Conservation (phyloP, 1,140 invertebrate species). For the Aporrectodea caliginosa region DNA sequence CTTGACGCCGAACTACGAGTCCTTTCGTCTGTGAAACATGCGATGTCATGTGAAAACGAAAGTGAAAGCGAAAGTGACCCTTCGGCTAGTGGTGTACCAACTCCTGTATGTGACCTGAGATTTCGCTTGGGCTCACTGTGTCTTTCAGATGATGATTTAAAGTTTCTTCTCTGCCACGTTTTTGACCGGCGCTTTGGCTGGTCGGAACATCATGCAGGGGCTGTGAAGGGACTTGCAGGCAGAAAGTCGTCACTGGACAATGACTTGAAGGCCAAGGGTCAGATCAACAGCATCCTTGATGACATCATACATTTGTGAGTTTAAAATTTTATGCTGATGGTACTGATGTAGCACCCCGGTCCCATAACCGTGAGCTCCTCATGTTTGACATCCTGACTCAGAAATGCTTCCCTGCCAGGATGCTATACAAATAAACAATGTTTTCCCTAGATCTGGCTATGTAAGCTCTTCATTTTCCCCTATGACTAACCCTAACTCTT, state of each 20-base stretch:
- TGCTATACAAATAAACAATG: too few species aligned
- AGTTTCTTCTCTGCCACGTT: slow-evolving; percentile 32
- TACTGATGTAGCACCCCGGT: too few species aligned
- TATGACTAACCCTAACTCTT: too few species aligned
- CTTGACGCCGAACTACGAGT: background rate
- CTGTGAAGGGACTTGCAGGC: slow-evolving; percentile 7
- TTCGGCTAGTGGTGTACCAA: background rate
- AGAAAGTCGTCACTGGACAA: background rate
- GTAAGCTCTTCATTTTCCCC: too few species aligned
- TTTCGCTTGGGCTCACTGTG: background rate
- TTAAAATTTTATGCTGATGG: too few species aligned
- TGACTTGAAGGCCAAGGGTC: slow-evolving; percentile 17
- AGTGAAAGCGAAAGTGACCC: background rate
- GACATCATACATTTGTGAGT: too few species aligned
- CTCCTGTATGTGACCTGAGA: background rate
- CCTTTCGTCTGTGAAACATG: background rate
- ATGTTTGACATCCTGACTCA: too few species aligned
- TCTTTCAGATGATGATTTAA: background rate
- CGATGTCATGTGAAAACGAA: background rate
- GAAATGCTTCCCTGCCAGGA: too few species aligned
- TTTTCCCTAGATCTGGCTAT: too few species aligned
- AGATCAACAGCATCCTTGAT: slow-evolving; percentile 31
- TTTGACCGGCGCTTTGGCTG: slow-evolving; percentile 41
- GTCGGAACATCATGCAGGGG: slow-evolving; percentile 36
- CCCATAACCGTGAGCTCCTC: too few species aligned